Base-by-base conservation (phyloP, 2,113 vertebrate species). In the Alexandromys fortis region DNA sequence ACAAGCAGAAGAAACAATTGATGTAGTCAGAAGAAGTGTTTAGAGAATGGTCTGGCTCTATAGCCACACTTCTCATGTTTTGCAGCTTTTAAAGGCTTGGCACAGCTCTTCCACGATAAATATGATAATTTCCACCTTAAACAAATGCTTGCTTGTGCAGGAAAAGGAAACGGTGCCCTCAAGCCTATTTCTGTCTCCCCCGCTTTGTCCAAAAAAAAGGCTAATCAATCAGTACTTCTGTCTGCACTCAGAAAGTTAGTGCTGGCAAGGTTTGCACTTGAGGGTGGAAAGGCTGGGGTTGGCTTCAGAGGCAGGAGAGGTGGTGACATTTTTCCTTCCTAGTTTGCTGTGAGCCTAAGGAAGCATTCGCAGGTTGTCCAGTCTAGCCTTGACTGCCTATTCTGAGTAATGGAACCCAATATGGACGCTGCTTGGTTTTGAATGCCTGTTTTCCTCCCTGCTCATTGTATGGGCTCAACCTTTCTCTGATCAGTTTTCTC, bases 91-190 rank as follows among this genome's bases (percentile, higher is more conserved):
- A 26, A 26, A 67, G 77, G 68, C 94, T 97, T 17, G 82, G 96
- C 91, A 95, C n/a, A 6, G 8, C 86, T 95, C 63, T 28, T 70
- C 47, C 47, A 76, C 65, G 79, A 95, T 95, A 91, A 93, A 87
- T 88, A 92, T 28, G 90, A 88, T 94, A n/a, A 92, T 83, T 95
- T 93, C 91, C 61, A 61, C 76, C 65, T 95, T 79, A 88, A 95
- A 97, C 96, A 97, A 97, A 86, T n/a, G 67, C 87, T 35, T 28
- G 58, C 96, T 96, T 97, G 97, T 96, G 94, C 16, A 94, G 58
- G 88, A 42, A 90, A 94, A 93, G 94, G 79, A 93, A 95, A 92
- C 4, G 28, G 94, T 94, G 76, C 52, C 90, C 78, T 85, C 16
- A 3, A 75, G 49, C 17, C 79, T 91, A 83, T 91, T 85, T 96